phyloP scores from a whole-genome alignment of 2,888 invertebrate species.

The Tachystola acroxantha region DNA sequence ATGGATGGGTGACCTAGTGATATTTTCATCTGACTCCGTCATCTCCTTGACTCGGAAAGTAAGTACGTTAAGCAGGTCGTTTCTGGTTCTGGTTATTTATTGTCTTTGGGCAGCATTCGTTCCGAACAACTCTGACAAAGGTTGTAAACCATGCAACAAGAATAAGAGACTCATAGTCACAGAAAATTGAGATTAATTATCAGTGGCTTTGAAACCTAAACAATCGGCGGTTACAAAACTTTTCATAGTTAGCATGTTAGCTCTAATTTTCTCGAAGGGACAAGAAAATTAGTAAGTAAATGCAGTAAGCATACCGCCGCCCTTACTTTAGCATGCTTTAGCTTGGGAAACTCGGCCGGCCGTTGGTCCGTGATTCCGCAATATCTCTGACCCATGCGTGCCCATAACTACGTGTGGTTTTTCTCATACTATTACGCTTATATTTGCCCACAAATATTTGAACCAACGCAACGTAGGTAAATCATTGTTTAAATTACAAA shows the following conservation, averaged over 20 bases:
- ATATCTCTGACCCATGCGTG: not conserved
- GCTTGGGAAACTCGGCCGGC: slow-evolving; percentile 4
- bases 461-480: not conserved
- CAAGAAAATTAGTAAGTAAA: slow-evolving; percentile 5
- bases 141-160: no score
- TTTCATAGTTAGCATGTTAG: not conserved
- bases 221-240: not conserved
- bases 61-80: no score
- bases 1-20: no score
- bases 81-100: no score
- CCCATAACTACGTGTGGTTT: not conserved
- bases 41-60: no score
- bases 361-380: slow-evolving; percentile 4
- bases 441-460: slow-evolving; percentile 7
- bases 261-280: slow-evolving; percentile 4
- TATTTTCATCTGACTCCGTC: no score
- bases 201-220: no score
- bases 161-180: no score
- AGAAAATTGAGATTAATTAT: no score
- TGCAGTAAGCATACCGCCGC: slow-evolving; percentile 1
- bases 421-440: not conserved
- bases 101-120: no score
- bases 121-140: no score
- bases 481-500: not conserved
- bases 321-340: no score